These are phyloP conservation scores for Psettodes erumei DNA, from an alignment of 2,113 vertebrate genomes.

Conservation along the genomic window DNA sequence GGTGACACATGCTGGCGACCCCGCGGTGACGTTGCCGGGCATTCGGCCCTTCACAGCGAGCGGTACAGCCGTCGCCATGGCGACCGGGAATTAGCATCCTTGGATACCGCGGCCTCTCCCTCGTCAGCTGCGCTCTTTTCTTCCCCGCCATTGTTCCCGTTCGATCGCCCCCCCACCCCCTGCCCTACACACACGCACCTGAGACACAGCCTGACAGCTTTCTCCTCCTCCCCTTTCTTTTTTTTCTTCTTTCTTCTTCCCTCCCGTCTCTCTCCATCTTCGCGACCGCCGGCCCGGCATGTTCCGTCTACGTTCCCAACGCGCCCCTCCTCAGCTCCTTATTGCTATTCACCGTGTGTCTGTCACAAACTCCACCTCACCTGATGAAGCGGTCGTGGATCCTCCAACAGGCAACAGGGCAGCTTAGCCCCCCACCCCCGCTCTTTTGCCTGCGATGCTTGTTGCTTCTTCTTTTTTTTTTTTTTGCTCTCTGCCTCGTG, in stretches of 20 bases:
- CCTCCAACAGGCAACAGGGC: constrained; percentile 1
- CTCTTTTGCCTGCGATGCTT: constrained; percentile 11
- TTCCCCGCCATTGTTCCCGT: constrained; percentile 43
- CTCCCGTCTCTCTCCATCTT: not conserved
- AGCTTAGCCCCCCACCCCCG: constrained; percentile 6
- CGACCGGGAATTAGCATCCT: constrained; percentile 72
- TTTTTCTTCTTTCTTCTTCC: constrained; percentile 12
- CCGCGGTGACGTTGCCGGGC: constrained; percentile 21
- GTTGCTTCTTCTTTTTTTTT: constrained; percentile 18
- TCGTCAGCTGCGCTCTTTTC: constrained; percentile 41
- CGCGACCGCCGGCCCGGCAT: constrained; percentile 2
- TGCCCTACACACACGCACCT: not conserved
- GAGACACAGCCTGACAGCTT: not conserved
- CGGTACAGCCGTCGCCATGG: constrained; percentile 66
- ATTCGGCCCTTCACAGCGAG: constrained; percentile 7
- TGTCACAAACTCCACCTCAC: constrained; percentile 26
- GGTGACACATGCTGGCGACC: not conserved
- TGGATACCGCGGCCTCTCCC: constrained; percentile 36
- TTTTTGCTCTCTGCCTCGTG: constrained; percentile 25
- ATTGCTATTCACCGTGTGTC: constrained; percentile 9
- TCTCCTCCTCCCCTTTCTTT: not conserved
- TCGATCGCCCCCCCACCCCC: not conserved
- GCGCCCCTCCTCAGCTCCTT: not conserved
- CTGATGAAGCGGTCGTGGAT: constrained; percentile 10
- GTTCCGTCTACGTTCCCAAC: not conserved